Base-by-base conservation (phyloP, 92 coral and sea anemone genomes). In the Montipora capitata region DNA sequence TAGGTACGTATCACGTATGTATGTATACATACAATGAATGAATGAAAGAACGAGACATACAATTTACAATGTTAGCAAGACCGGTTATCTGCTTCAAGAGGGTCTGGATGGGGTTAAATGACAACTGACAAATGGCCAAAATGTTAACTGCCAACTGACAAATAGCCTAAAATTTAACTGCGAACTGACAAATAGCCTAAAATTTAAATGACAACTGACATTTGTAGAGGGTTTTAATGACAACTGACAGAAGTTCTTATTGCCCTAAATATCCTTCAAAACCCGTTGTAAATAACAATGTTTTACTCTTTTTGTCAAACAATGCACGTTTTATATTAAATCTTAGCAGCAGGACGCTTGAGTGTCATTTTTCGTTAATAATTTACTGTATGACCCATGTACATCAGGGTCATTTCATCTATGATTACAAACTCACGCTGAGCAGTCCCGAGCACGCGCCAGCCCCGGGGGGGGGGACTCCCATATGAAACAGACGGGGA, bases 191-290 rank as follows among this genome's bases (percentile, higher is more conserved):
- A 61, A 61, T 45, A 45, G 51, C 52, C 52, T 45, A 45, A 45
- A 45, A 20, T 13, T 76, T 76, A 16, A n/a, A 72, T 78, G 83
- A 54, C 45, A 54, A 64, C 84, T 79, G 84, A 79, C 84, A 79
- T 8, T 54, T 54, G 61, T 54, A 54, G 61, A 8, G 61, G 61
- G 27, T 13, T 76, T 76, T 17, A n/a, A 72, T 78, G 83, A 54
- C 45, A 54, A 64, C 84, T 79, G 84, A 79, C 84, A 79, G 39
- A 10, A 15, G 56, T 3, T 5, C 12, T 42, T 40, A 15, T 16
- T 20, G 52, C 52, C 52, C 67, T 61, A 13, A 61, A 61, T 61
- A 61, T 13, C 67, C 67, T 61, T 13, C n/a, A 13, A 61, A 61
- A 13, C 40, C 44, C 73, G 73, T 68, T 68, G 73, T 68, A 68